Conservation (phyloP, 2,113 vertebrate genomes). For the Polyodon spathula region DNA sequence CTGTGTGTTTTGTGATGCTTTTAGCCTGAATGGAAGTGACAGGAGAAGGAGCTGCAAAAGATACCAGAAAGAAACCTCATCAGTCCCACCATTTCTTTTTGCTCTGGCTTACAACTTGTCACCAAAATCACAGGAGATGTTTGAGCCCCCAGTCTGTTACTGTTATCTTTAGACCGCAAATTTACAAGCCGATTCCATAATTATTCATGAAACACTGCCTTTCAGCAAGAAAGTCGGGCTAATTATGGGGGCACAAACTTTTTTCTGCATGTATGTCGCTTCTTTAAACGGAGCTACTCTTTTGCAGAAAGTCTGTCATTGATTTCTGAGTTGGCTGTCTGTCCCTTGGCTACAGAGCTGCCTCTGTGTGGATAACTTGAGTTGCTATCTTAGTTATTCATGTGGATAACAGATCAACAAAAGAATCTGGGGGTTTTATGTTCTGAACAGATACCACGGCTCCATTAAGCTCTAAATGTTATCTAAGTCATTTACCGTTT, state of each 20-base stretch:
- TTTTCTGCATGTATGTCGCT: not conserved
- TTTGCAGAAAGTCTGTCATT: not conserved
- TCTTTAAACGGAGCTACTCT: not conserved
- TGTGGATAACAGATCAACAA: not conserved
- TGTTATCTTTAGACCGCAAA: conserved; percentile 25
- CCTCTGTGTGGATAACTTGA: no score
- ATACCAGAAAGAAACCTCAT: conserved; percentile 6
- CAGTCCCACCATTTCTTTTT: not conserved
- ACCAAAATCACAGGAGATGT: no score
- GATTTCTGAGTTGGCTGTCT: not conserved
- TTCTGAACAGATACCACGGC: not conserved
- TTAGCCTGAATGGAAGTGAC: conserved; percentile 85
- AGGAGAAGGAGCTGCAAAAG: conserved; percentile 75
- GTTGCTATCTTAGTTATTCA: not conserved
- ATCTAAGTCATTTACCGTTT: not conserved
- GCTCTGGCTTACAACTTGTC: not conserved
- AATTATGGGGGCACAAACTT: not conserved
- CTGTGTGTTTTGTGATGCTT: conserved; percentile 85
- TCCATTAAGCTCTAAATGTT: not conserved
- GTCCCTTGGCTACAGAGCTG: not conserved
- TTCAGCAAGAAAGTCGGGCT: not conserved
- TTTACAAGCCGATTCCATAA: conserved; percentile 30
- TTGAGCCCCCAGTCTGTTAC: not conserved
- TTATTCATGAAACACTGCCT: conserved; percentile 17
- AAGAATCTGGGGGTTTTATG: not conserved